Conservation (phyloP, 2,797 vertebrate species). For the Myotis myotis region DNA sequence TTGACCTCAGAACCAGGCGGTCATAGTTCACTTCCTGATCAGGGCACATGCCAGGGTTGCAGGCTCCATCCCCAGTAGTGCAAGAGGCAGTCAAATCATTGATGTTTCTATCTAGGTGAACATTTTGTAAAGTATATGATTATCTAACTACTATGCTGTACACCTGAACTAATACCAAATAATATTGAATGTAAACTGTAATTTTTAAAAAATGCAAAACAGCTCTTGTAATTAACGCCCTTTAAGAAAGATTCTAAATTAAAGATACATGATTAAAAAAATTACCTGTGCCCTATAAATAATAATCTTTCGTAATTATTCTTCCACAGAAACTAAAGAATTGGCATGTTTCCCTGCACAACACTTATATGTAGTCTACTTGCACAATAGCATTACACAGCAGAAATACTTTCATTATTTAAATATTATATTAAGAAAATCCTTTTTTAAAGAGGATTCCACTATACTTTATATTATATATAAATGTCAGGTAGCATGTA, state of each 20-base stretch:
- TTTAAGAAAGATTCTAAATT: conserved; percentile 44
- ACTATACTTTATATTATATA: conserved; percentile 53
- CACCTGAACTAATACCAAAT: background rate
- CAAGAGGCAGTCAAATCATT: too few relatives aligned
- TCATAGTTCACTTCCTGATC: too few relatives aligned
- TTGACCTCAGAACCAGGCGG: too few relatives aligned
- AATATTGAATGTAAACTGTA: background rate
- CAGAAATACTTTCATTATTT: conserved; percentile 54
- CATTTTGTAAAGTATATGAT: background rate
- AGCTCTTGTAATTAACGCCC: background rate
- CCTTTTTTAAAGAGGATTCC: background rate
- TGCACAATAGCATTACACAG: background rate
- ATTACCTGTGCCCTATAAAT: background rate
- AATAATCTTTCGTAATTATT: conserved; percentile 43
- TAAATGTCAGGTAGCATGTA: conserved; percentile 68
- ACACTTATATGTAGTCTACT: background rate
- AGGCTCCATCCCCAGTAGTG: too few relatives aligned
- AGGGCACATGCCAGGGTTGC: too few relatives aligned
- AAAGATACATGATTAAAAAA: background rate
- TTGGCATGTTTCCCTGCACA: background rate
- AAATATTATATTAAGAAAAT: conserved; percentile 52
- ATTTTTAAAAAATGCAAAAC: background rate
- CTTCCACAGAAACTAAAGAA: conserved; percentile 24
- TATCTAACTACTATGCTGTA: background rate
- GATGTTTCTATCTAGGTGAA: background rate